These are phyloP conservation scores for Anthonomus grandis DNA, from an alignment of 1,140 invertebrate species.

Conservation along the genomic window DNA sequence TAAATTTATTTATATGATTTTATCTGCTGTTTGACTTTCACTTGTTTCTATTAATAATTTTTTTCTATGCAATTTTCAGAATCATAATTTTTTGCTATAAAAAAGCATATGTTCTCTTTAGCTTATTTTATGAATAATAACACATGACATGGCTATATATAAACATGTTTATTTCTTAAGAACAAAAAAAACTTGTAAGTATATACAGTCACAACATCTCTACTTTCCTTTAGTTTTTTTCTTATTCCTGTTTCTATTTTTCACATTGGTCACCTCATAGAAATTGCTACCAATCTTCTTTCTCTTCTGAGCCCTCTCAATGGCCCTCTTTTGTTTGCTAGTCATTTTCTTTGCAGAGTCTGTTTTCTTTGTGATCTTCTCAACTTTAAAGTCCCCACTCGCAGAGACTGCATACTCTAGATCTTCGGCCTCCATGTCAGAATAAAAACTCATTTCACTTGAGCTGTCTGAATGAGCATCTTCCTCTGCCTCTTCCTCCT, in stretches of 20 bases:
- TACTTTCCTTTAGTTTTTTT: too few species aligned
- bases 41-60: too few species aligned
- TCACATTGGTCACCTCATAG: conserved; percentile 90
- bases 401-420: conserved; percentile 30
- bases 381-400: conserved; percentile 9
- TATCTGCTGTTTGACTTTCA: too few species aligned
- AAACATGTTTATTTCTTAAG: too few species aligned
- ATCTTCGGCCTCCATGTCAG: conserved; percentile 55
- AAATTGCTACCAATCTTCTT: conserved; percentile 92
- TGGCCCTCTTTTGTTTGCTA: conserved; percentile 72
- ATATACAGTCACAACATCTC: neutral
- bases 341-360: conserved; percentile 62
- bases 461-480: conserved; percentile 46
- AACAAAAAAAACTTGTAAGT: too few species aligned
- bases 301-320: conserved; percentile 69
- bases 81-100: too few species aligned
- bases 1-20: too few species aligned
- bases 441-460: conserved; percentile 60
- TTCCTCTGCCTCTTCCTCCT: conserved; percentile 30
- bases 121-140: too few species aligned
- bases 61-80: too few species aligned
- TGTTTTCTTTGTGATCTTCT: conserved; percentile 48
- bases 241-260: conserved; percentile 75
- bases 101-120: too few species aligned
- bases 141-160: too few species aligned